These are phyloP conservation scores for Hypothenemus hampei DNA, from an alignment of 1,140 invertebrate species.

Conservation along the genomic window DNA sequence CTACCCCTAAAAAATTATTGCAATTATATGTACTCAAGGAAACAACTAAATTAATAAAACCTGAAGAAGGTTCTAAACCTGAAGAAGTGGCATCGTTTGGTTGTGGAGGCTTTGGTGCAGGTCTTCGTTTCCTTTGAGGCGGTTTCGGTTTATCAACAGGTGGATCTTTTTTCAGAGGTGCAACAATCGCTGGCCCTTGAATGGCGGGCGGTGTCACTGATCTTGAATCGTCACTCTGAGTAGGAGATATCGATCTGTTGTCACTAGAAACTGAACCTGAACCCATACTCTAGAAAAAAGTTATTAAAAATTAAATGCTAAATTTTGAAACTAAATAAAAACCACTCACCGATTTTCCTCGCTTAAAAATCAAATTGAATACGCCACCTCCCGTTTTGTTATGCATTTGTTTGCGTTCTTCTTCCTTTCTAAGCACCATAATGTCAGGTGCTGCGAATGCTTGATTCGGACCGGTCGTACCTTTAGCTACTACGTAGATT, in stretches of 20 bases:
- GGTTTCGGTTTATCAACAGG: constrained; percentile 48
- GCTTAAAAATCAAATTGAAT: constrained; percentile 53
- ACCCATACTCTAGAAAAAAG: constrained; percentile 35
- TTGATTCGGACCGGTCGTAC: constrained; percentile 48
- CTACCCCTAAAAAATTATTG: too few species aligned
- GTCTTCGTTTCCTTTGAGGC: constrained; percentile 53
- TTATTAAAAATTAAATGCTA: not conserved
- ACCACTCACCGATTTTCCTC: constrained; percentile 40
- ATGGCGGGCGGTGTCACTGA: constrained; percentile 41
- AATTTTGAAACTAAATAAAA: not conserved
- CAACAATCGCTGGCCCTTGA: too few species aligned
- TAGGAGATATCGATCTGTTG: constrained; percentile 43
- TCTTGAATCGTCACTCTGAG: constrained; percentile 43
- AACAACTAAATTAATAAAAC: too few species aligned
- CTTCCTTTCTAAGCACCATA: constrained; percentile 56
- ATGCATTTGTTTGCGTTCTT: constrained; percentile 52
- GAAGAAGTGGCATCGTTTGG: not conserved
- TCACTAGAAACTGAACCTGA: constrained; percentile 44
- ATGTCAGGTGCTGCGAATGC: constrained; percentile 60
- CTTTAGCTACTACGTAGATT: constrained; percentile 56
- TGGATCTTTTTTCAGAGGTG: constrained; percentile 35
- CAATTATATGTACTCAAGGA: too few species aligned
- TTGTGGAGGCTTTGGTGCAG: constrained; percentile 55
- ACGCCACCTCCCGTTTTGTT: constrained; percentile 48
- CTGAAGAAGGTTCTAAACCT: too few species aligned